A percentile compares a stretch with the other conserved stretches of the same genome.
Conservation (phyloP, 2,113 vertebrate genomes). For the Corvus moneduloides region DNA sequence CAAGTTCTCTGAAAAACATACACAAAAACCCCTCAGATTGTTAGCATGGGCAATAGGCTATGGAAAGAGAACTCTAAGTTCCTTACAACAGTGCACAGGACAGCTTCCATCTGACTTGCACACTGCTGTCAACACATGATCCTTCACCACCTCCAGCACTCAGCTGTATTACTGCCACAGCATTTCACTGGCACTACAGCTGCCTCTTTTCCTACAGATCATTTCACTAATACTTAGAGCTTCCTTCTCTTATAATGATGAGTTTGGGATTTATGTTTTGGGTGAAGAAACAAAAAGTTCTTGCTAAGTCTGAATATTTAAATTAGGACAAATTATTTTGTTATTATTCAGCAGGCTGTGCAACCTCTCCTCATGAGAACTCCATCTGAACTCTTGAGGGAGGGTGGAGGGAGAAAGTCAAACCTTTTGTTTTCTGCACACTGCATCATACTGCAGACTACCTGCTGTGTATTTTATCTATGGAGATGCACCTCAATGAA, state of each 20-base stretch:
- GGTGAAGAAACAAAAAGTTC: not conserved
- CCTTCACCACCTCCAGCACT: not conserved
- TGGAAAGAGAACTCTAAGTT: not conserved
- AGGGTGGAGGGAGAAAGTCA: not conserved
- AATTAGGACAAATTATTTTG: not conserved
- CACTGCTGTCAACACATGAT: not conserved
- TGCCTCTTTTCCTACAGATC: not conserved
- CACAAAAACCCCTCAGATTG: rapidly evolving
- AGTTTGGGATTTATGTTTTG: not conserved
- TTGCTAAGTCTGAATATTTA: not conserved
- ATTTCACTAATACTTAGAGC: not conserved
- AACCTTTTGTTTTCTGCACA: not conserved
- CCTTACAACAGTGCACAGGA: rapidly evolving
- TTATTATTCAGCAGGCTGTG: not conserved
- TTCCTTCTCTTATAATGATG: not conserved
- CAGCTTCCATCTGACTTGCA: not conserved
- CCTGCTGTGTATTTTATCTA: not conserved
- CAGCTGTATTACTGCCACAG: rapidly evolving
- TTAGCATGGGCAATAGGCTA: not conserved
- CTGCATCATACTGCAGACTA: not conserved
- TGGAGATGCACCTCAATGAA: not conserved
- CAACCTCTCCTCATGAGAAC: not conserved
- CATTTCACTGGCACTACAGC: not conserved
- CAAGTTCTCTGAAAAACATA: not conserved
- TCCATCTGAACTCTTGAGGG: not conserved